Evolutionary conservation across 2,113 vertebrate genomes (phyloP), one percentile per base, ranked within the genome.

Genomic region (Coreoperca whiteheadi): DNA sequence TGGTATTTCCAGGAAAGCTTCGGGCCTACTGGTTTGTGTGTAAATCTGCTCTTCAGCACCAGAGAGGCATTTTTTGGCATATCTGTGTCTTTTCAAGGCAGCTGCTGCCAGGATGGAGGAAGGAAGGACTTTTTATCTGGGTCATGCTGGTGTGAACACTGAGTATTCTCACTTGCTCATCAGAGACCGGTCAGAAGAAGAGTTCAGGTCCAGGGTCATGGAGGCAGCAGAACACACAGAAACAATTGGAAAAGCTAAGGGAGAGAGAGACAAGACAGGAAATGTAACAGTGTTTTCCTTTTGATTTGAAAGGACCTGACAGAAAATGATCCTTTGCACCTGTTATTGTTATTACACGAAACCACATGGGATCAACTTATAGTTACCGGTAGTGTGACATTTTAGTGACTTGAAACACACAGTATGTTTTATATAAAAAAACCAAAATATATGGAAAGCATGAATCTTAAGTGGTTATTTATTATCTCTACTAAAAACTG

Each of bases 111-210:
- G 88, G 82, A 90, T 68, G 15, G 68, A 94, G 92, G 93, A 93
- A 94, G 93, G 92, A 94, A 94, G 54, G 14, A 70, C 77, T 83
- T 81, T 84, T 92, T 90, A 94, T 93, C 89, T 88, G 79, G 61
- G 53, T 76, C 67, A 6, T 61, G 66, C 46, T 86, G 76, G 63
- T 67, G 83, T 85, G 68, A 71, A 81, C 70, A 53, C 54, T 11
- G 63, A 75, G 77, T 74, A 71, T 81, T 70, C 81, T 85, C 78
- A 81, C 79, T 84, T 80, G 73, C 74, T 93, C 88, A 84, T 81
- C 88, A 88, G 73, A 87, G 79, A 77, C 48, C 77, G 53, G 60
- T 41, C 79, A 64, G 66, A 65, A 57, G 59, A 69, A 25, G 32
- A 82, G 75, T 73, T 83, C 76, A 84, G 72, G 46, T 76, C 9